Percentiles rank a stretch among this genome's conserved stretches.
Conservation (phyloP, 2,888 invertebrate species). For the Mythimna lalbum region DNA sequence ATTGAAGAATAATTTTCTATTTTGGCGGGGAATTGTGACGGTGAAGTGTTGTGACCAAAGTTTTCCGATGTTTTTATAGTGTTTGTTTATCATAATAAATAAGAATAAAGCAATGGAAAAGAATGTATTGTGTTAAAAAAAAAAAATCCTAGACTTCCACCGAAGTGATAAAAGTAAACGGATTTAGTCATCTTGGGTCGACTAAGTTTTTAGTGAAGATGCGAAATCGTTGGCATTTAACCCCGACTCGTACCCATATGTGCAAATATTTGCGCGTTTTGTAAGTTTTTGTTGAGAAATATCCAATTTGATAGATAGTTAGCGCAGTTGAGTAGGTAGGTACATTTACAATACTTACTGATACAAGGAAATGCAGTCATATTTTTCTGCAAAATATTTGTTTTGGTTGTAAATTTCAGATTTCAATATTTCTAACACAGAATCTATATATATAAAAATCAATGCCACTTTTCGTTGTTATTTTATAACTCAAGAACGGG, state of each 20-base stretch:
- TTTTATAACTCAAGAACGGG: too few relatives aligned
- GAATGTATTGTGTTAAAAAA: background rate
- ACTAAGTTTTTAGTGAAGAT: slow-evolving; percentile 27
- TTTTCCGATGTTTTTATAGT: slow-evolving; percentile 2
- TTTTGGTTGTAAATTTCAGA: slow-evolving; percentile 14
- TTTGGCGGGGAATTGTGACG: background rate
- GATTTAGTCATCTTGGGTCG: slow-evolving; percentile 18
- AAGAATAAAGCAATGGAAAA: slow-evolving; percentile 4
- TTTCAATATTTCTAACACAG: slow-evolving; percentile 34
- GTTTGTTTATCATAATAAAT: background rate
- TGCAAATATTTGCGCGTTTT: slow-evolving; percentile 43
- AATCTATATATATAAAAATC: too few relatives aligned
- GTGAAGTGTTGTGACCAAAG: slow-evolving; percentile 21
- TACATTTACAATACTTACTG: too few relatives aligned
- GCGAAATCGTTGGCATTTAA: slow-evolving; percentile 53
- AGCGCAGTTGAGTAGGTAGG: background rate
- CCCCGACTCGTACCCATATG: slow-evolving; percentile 5
- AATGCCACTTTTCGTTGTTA: too few relatives aligned
- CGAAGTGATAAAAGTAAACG: slow-evolving; percentile 19
- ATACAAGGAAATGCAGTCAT: too few relatives aligned
- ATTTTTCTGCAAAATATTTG: too few relatives aligned
- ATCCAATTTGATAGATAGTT: background rate
- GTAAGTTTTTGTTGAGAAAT: slow-evolving; percentile 41
- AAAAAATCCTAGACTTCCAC: background rate
- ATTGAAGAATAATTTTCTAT: background rate